Evolutionary conservation across 2,888 invertebrate genomes (phyloP).

Genomic region (Spatulosminthurus flaviceps): DNA sequence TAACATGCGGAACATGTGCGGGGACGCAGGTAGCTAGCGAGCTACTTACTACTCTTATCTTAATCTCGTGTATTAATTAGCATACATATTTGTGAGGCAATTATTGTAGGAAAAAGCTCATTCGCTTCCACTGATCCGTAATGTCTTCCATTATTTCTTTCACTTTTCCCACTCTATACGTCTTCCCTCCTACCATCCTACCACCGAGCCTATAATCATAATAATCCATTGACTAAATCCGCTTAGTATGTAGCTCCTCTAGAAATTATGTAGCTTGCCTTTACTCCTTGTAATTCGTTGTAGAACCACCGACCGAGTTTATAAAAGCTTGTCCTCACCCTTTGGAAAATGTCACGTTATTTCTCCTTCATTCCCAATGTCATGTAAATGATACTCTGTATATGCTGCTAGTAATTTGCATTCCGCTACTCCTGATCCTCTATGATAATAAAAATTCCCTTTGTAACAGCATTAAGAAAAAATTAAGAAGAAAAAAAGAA

Average conservation of each 20-base stretch:
- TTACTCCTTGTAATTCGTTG: neutral
- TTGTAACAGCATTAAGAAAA: too few species aligned
- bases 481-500: too few species aligned
- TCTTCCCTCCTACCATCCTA: neutral
- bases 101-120: slow-evolving; percentile 51
- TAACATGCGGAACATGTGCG: neutral
- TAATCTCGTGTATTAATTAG: slow-evolving; percentile 53
- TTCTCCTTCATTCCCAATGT: neutral
- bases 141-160: slow-evolving; percentile 57
- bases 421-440: too few species aligned
- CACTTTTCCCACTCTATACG: slow-evolving; percentile 53
- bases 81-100: slow-evolving; percentile 59
- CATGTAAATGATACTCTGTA: neutral
- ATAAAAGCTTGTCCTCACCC: neutral
- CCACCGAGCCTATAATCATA: neutral
- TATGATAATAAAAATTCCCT: too few species aligned
- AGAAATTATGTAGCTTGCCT: neutral
- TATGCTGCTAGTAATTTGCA: too few species aligned
- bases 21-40: slow-evolving; percentile 4
- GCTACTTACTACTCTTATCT: slow-evolving; percentile 3
- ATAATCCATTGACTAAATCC: slow-evolving; percentile 35
- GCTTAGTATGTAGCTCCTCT: neutral
- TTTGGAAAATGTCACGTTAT: slow-evolving; percentile 33
- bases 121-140: slow-evolving; percentile 59
- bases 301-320: neutral